A percentile compares a stretch with the other conserved stretches of the same genome.
Conservation (phyloP, 2,888 invertebrate genomes). For the Auanema freiburgensis region DNA sequence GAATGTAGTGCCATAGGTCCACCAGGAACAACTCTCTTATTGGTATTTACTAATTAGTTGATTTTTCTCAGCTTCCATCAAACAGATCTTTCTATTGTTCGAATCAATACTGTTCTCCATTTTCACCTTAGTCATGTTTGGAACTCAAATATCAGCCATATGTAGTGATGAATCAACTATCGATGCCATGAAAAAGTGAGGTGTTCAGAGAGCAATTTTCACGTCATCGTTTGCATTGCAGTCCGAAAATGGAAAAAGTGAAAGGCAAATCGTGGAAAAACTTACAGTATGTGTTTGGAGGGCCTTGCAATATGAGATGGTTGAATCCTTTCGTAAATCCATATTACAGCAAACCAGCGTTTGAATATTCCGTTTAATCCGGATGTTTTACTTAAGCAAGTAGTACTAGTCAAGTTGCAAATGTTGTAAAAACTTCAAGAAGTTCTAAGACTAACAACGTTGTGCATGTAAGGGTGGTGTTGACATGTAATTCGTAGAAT, state of each 20-base stretch:
- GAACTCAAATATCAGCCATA: conserved; percentile 89
- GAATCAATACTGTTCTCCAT: conserved; percentile 94
- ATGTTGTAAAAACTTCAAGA: too few relatives aligned
- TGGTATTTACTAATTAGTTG: conserved; percentile 65
- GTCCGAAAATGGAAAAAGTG: conserved; percentile 18
- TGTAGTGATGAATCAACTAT: conserved; percentile 92
- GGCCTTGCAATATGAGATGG: conserved; percentile 88
- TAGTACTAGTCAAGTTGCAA: too few relatives aligned
- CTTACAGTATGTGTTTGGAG: conserved; percentile 81
- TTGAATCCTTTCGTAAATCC: conserved; percentile 87
- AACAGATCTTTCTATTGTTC: conserved; percentile 80
- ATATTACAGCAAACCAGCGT: conserved; percentile 73
- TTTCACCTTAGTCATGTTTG: conserved; percentile 95
- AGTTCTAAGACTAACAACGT: too few relatives aligned
- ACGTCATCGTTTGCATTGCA: neutral
- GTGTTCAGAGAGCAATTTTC: neutral
- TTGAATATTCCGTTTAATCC: conserved; percentile 80
- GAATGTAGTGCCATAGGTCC: conserved; percentile 86
- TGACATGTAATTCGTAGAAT: too few relatives aligned
- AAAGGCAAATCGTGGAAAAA: conserved; percentile 43
- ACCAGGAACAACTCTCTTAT: conserved; percentile 88
- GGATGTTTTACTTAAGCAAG: too few relatives aligned
- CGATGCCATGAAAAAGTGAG: conserved; percentile 50
- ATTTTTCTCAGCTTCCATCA: neutral
- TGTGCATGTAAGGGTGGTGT: too few relatives aligned